Evolutionary conservation across 2,888 invertebrate species (phyloP).

Genomic region (Sceliomorpha sp.): DNA sequence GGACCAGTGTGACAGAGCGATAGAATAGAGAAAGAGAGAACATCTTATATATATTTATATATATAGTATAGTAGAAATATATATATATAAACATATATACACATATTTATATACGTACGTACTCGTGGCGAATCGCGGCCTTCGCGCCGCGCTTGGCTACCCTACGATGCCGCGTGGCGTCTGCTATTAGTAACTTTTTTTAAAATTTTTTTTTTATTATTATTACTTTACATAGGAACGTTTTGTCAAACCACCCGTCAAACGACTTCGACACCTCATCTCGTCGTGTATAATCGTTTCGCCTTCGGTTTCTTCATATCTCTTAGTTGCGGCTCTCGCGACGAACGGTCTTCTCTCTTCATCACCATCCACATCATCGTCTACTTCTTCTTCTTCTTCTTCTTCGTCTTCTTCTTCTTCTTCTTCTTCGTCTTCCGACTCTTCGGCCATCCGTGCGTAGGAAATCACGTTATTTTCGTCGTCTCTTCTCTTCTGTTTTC

Average conservation of each 20-base stretch:
- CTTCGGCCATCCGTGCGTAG: slow-evolving; percentile 25
- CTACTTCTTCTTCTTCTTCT: too few relatives aligned
- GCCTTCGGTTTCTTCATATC: slow-evolving; percentile 26
- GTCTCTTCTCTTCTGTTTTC: slow-evolving; percentile 31
- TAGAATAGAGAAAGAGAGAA: slow-evolving; percentile 49
- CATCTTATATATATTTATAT: slow-evolving; percentile 51
- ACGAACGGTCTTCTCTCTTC: slow-evolving; percentile 49
- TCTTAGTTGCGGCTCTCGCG: slow-evolving; percentile 20
- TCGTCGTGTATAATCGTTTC: slow-evolving; percentile 47
- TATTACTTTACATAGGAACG: slow-evolving; percentile 80
- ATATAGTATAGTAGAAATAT: slow-evolving; percentile 62
- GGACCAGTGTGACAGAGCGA: slow-evolving; percentile 58
- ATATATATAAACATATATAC: slow-evolving; percentile 66
- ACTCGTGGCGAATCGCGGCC: slow-evolving; percentile 68
- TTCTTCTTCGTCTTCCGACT: too few relatives aligned
- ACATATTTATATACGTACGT: slow-evolving; percentile 69
- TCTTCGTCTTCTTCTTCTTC: too few relatives aligned
- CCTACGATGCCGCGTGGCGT: slow-evolving; percentile 65
- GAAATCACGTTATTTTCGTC: slow-evolving; percentile 37
- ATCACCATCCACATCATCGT: too few relatives aligned
- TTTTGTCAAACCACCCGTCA: slow-evolving; percentile 70
- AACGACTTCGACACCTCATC: slow-evolving; percentile 59
- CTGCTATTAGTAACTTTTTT: slow-evolving; percentile 60
- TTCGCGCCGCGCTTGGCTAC: slow-evolving; percentile 62
- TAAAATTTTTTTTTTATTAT: slow-evolving; percentile 67